These are phyloP conservation scores for Rousettus madagascariensis DNA, from an alignment of 2,797 vertebrate genomes.

Conservation along the genomic window DNA sequence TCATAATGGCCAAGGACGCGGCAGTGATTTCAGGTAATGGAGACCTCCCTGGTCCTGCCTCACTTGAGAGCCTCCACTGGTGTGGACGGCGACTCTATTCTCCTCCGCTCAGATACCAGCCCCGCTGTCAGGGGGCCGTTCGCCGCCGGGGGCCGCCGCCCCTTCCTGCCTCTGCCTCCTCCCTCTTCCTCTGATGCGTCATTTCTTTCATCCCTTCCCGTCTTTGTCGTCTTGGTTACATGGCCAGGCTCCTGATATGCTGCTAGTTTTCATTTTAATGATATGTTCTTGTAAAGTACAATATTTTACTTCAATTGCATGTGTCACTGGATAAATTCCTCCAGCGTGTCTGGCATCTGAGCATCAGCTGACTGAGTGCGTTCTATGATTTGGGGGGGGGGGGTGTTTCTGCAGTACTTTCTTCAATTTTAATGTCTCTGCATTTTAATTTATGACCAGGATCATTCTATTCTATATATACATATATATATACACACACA, in stretches of 20 bases:
- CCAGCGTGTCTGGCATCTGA: constrained; percentile 80
- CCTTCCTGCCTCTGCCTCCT: constrained; percentile 71
- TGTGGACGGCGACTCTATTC: background rate
- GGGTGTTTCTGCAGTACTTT: constrained; percentile 70
- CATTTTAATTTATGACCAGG: constrained; percentile 74
- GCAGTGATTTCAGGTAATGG: background rate
- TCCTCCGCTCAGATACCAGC: background rate
- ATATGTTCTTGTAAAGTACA: constrained; percentile 82
- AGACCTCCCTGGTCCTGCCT: background rate
- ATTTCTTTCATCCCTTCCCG: constrained; percentile 71
- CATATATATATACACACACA: background rate
- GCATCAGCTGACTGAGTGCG: constrained; percentile 76
- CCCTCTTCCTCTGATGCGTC: constrained; percentile 67
- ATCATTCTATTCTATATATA: constrained; percentile 49
- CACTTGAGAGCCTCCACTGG: fast-evolving
- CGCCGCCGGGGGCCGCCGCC: background rate
- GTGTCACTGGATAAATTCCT: constrained; percentile 84
- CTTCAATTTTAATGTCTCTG: constrained; percentile 62
- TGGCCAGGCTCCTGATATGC: constrained; percentile 78
- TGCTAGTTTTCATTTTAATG: constrained; percentile 85
- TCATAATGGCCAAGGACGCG: background rate
- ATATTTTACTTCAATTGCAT: constrained; percentile 83
- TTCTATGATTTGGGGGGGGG: constrained; percentile 68
- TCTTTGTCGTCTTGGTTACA: constrained; percentile 88
- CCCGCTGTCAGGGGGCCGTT: background rate